phyloP scores from a whole-genome alignment of 2,888 invertebrate genomes.

The Blera fallax region DNA sequence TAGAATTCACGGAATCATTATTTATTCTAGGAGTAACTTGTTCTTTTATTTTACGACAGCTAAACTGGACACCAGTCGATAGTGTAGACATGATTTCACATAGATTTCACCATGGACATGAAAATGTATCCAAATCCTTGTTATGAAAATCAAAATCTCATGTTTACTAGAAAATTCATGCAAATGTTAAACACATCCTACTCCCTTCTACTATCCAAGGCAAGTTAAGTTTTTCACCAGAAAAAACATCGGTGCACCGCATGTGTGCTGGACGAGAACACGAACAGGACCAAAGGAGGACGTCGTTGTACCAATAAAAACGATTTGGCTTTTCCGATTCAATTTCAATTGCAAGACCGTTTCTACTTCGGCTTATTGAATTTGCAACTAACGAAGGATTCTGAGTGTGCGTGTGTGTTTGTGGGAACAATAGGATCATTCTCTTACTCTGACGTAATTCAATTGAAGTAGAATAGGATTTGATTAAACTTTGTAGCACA shows the following conservation, averaged over 20 bases:
- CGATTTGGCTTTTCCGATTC: slow-evolving; percentile 50
- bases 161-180: not conserved
- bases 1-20: not conserved
- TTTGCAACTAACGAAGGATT: slow-evolving; percentile 42
- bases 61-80: too few species aligned
- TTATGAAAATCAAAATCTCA: too few species aligned
- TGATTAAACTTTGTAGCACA: slow-evolving; percentile 33
- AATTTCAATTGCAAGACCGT: slow-evolving; percentile 47
- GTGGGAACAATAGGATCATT: slow-evolving; percentile 24
- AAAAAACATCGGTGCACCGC: not conserved
- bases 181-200: not conserved
- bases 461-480: slow-evolving; percentile 25
- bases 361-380: slow-evolving; percentile 39
- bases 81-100: too few species aligned
- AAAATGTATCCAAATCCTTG: too few species aligned
- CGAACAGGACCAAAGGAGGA: not conserved
- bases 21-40: too few species aligned
- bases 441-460: slow-evolving; percentile 26
- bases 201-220: not conserved
- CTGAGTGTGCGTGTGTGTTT: not conserved
- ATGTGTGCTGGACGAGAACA: not conserved
- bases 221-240: not conserved
- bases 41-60: too few species aligned
- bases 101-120: too few species aligned
- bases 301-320: slow-evolving; percentile 12